Conservation (phyloP, 35 echinoderm and acorn worm species). For the Diadema setosum region DNA sequence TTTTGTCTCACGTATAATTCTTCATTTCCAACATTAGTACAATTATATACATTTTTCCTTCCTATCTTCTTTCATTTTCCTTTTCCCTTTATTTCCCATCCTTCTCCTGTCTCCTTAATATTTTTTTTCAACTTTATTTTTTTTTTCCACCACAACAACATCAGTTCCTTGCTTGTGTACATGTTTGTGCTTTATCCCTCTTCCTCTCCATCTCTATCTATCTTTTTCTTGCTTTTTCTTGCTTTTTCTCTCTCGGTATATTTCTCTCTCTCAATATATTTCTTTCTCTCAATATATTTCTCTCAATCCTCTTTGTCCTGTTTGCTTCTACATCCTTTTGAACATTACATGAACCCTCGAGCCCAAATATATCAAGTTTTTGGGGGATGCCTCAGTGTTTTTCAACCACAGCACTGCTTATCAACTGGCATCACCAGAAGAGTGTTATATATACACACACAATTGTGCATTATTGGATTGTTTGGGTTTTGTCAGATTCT, state of each 20-base stretch:
- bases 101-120: neutral
- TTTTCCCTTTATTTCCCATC: neutral
- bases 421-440: too few relatives aligned
- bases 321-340: too few relatives aligned
- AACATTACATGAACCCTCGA: too few relatives aligned
- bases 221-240: neutral
- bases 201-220: neutral
- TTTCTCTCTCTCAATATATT: neutral
- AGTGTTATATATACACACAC: too few relatives aligned
- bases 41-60: neutral
- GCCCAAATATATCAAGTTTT: too few relatives aligned
- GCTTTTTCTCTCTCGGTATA: neutral
- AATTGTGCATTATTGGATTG: too few relatives aligned
- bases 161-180: too few relatives aligned
- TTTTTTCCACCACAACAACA: too few relatives aligned
- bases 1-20: neutral
- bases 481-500: too few relatives aligned
- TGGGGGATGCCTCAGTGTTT: too few relatives aligned
- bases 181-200: neutral
- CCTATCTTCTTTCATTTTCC: neutral
- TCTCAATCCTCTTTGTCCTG: neutral
- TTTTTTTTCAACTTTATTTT: too few relatives aligned
- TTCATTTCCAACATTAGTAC: neutral
- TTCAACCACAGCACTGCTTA: too few relatives aligned
- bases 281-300: neutral